These are phyloP conservation scores for Eudemis profundana DNA, from an alignment of 2,888 invertebrate species.

Conservation along the genomic window DNA sequence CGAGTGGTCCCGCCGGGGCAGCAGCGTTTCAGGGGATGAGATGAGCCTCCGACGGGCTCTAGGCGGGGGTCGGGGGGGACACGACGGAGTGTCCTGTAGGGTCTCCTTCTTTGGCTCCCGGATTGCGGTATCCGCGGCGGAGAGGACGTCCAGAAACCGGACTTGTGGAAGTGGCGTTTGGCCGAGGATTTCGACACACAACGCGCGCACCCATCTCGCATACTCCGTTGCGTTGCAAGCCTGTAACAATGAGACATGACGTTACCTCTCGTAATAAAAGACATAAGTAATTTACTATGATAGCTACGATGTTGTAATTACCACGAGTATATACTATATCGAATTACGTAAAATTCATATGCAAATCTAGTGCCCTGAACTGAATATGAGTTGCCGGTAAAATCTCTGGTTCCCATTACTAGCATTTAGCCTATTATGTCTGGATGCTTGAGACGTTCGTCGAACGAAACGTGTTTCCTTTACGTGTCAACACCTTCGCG, in stretches of 20 bases:
- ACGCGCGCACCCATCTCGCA: slow-evolving; percentile 90
- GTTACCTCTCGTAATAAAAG: slow-evolving; percentile 36
- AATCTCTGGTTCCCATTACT: slow-evolving; percentile 15
- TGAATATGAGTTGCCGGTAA: slow-evolving; percentile 16
- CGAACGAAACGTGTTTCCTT: slow-evolving; percentile 72
- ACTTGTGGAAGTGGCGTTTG: slow-evolving; percentile 90
- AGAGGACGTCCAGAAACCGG: slow-evolving; percentile 89
- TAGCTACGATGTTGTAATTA: slow-evolving; percentile 15
- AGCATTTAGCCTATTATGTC: slow-evolving; percentile 34
- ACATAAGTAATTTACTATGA: slow-evolving; percentile 22
- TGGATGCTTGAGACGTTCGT: slow-evolving; percentile 45
- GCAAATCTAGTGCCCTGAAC: slow-evolving; percentile 27
- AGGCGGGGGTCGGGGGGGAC: slow-evolving; percentile 78
- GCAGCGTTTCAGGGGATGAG: slow-evolving; percentile 72
- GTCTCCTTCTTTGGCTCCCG: slow-evolving; percentile 73
- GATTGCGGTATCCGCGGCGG: slow-evolving; percentile 83
- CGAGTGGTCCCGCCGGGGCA: slow-evolving; percentile 76
- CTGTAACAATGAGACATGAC: slow-evolving; percentile 81
- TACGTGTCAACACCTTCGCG: slow-evolving; percentile 82
- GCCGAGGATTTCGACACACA: slow-evolving; percentile 90
- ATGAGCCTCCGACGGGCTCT: slow-evolving; percentile 76
- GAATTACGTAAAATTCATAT: slow-evolving; percentile 40
- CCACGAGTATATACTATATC: slow-evolving; percentile 14
- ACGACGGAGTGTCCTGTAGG: slow-evolving; percentile 67
- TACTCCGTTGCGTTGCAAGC: slow-evolving; percentile 89